These are phyloP conservation scores for Argyrosomus japonicus DNA, from an alignment of 2,113 vertebrate species.

Conservation along the genomic window DNA sequence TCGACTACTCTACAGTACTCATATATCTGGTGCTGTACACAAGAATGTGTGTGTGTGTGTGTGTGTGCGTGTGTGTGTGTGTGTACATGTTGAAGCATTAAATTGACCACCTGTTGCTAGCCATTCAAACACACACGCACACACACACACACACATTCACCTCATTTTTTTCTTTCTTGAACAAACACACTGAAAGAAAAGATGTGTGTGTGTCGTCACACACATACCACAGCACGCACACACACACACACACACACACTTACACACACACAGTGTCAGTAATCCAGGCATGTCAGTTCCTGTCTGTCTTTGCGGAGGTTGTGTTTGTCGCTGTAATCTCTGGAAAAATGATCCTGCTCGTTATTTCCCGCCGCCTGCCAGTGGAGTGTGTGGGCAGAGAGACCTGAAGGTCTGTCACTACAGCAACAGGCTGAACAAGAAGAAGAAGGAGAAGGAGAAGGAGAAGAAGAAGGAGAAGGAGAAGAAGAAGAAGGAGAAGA, in stretches of 20 bases:
- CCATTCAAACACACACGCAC: conserved; percentile 53
- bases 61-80: neutral
- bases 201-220: conserved; percentile 20
- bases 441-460: neutral
- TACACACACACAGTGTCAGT: conserved; percentile 4
- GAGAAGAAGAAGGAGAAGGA: neutral
- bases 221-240: conserved; percentile 18
- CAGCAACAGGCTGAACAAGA: conserved; percentile 69
- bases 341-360: conserved; percentile 73
- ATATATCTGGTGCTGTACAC: too few species aligned
- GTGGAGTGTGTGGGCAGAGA: conserved; percentile 51
- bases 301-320: conserved; percentile 57
- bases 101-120: conserved; percentile 70
- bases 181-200: conserved; percentile 56
- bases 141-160: conserved; percentile 40
- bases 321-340: conserved; percentile 71
- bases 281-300: conserved; percentile 76
- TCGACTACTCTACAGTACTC: too few species aligned
- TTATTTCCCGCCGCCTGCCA: conserved; percentile 49
- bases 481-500: neutral
- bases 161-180: conserved; percentile 60
- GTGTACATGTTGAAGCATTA: conserved; percentile 38
- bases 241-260: neutral
- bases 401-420: conserved; percentile 61
- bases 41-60: too few species aligned